Evolutionary conservation across 2,113 vertebrate genomes (phyloP), one percentile per base, ranked within the genome.

Genomic region (Toxostoma redivivum): DNA sequence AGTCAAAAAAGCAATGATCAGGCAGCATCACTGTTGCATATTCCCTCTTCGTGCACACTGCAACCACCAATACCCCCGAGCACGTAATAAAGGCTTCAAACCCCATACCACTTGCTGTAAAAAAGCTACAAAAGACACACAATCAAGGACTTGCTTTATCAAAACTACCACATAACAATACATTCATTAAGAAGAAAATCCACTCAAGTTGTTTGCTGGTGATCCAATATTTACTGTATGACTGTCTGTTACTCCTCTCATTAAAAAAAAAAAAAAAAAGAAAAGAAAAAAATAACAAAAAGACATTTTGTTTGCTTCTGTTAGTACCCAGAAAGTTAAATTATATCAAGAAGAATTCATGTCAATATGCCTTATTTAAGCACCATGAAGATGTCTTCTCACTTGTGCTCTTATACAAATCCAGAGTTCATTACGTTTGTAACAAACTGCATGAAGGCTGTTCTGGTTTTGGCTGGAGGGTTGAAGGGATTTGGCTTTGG

Each of bases 1-100:
- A 99, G 96, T 99, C 99, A 97, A 99, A 99, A 97, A 99, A 99
- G 96, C 99, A 99, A 96, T 99, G 98, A 78, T 99, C 99, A 5
- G 99, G 99, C 86, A 99, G 98, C 98, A 98, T 98, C 91, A 99
- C 99, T 4, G 99, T 99, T 60, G 99, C 98, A 33, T 99, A 99
- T 95, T 99, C 99, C 96, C 99, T 99, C 98, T 99, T 99, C 0
- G 99, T 99, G 97, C 99, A 99, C 44, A 99, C 99, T 5, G 99
- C 99, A 94, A 99, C 99, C 79, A 99, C 99, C 88, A 99, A 79
- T 38, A 98, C 97, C 30, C 99, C 99, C 1, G 98, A 98, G 40
- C 96, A 98, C 2, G 99, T 99, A 95, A 99, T 98, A 84, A 99
- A 99, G 66, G 99, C 99, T 98, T 99, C 99, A 82, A 99, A 99